These are phyloP conservation scores for Rhynchophorus ferrugineus DNA, from an alignment of 1,140 invertebrate genomes.

Conservation along the genomic window DNA sequence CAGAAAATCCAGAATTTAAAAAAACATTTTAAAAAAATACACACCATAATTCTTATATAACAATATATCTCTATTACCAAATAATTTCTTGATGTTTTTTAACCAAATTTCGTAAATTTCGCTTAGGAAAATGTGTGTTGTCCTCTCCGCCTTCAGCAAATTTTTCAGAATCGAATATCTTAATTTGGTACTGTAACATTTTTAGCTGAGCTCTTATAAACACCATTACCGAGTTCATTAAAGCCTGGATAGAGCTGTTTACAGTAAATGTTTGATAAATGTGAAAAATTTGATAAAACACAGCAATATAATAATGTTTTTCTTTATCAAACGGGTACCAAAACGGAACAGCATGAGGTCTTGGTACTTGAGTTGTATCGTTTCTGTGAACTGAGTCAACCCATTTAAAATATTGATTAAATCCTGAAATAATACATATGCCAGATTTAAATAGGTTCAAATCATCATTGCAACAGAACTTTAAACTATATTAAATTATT, in stretches of 20 bases:
- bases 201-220: conserved; percentile 7
- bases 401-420: conserved; percentile 6
- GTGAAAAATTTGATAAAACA: conserved; percentile 1
- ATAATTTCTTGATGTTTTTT: conserved; percentile 8
- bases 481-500: too few relatives aligned
- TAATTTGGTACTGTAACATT: conserved; percentile 6
- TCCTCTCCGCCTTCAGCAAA: not conserved
- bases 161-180: conserved; percentile 10
- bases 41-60: too few relatives aligned
- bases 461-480: too few relatives aligned
- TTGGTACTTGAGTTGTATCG: not conserved
- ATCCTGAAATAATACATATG: conserved; percentile 4
- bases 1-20: too few relatives aligned
- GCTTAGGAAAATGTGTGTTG: not conserved
- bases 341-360: conserved; percentile 4
- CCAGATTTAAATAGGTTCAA: too few relatives aligned
- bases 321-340: conserved; percentile 10
- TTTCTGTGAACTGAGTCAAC: not conserved
- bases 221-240: conserved; percentile 7
- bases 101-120: conserved; percentile 5
- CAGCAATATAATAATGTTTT: conserved; percentile 2
- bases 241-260: conserved; percentile 1
- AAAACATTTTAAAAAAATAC: too few relatives aligned
- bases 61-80: too few relatives aligned
- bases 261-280: conserved; percentile 1